Base-by-base conservation (phyloP, 1,140 invertebrate species). In the Pissodes strobi region DNA sequence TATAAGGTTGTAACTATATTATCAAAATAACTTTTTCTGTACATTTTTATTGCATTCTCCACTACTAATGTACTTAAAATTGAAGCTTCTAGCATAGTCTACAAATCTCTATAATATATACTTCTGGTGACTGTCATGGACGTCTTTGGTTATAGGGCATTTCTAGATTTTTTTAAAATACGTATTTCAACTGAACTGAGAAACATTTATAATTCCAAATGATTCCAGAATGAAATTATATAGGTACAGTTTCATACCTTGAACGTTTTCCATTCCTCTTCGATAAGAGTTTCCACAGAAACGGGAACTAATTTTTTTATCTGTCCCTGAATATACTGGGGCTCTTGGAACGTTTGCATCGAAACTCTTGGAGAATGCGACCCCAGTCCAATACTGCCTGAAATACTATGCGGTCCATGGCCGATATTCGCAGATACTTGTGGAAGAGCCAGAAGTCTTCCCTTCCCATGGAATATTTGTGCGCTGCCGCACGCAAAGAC, bases 241-340 rank as follows among this genome's bases (percentile, higher is more conserved):
- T n/a, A 39, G 25, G 3, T 15, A 13, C 37, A 39, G 17, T 52
- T 39, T 0, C 0, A 10, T 58, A 64, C 63, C 63, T 65, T 58
- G 22, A 65, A 65, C 4, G 53, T 37, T 25, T 52, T 65, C 63
- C 63, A 65, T 65, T 65, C 63, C 21, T 65, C 63, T 17, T 65
- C 63, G 38, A 65, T 51, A 12, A 65, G 23, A 15, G 58, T 37
- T 12, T 65, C 63, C n/a, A 57, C 58, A 22, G 41, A 23, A 48
- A 59, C 18, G 2, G 63, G 63, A 12, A 30, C 25, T 22, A 65
- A n/a, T 21, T 65, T 58, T 15, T 58, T 58, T n/a, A 52, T 56
- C 21, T 65, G 18, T 2, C 2, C 17, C 8, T 65, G 15, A 13
- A 65, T 51, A 45, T 65, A 65, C 2, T 52, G 10, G 0, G 63